Conservation (phyloP, 2,888 invertebrate species). For the Rhorus exstirpatorius region DNA sequence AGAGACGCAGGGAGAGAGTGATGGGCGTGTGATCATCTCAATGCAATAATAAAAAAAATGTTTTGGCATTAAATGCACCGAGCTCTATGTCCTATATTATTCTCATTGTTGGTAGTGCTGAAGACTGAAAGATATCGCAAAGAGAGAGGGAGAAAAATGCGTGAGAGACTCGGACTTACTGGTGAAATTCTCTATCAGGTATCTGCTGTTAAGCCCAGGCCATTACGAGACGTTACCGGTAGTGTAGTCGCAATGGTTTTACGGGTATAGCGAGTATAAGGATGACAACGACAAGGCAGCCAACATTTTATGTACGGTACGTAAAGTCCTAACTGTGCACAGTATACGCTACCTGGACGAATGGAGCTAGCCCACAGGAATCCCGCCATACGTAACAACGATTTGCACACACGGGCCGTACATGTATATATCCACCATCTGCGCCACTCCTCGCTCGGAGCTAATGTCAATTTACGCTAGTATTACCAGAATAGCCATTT, state of each 20-base stretch:
- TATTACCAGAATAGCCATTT: constrained; percentile 73
- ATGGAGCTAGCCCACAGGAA: constrained; percentile 45
- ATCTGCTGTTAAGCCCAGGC: constrained; percentile 65
- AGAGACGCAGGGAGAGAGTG: background rate
- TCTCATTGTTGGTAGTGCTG: constrained; percentile 48
- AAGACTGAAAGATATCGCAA: constrained; percentile 38
- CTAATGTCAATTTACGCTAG: constrained; percentile 75
- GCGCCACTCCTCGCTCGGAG: constrained; percentile 69
- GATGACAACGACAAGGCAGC: constrained; percentile 62
- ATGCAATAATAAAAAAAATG: constrained; percentile 46
- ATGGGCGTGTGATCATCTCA: background rate
- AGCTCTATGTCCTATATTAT: constrained; percentile 56
- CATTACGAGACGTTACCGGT: constrained; percentile 66
- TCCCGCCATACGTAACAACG: constrained; percentile 37
- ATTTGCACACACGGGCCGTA: constrained; percentile 37
- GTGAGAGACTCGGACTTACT: constrained; percentile 25
- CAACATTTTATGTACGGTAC: constrained; percentile 71
- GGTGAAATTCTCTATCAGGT: constrained; percentile 69
- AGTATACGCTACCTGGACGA: constrained; percentile 43
- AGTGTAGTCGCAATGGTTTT: constrained; percentile 67
- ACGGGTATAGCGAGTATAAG: constrained; percentile 64
- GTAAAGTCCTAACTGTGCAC: constrained; percentile 64
- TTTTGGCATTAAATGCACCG: constrained; percentile 47
- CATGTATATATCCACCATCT: constrained; percentile 50
- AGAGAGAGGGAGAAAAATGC: constrained; percentile 2